Percentiles rank a stretch among this genome's conserved stretches.
These are phyloP conservation scores for Paraescarpia echinospica DNA, from an alignment of 1,140 invertebrate genomes.

Conservation along the genomic window DNA sequence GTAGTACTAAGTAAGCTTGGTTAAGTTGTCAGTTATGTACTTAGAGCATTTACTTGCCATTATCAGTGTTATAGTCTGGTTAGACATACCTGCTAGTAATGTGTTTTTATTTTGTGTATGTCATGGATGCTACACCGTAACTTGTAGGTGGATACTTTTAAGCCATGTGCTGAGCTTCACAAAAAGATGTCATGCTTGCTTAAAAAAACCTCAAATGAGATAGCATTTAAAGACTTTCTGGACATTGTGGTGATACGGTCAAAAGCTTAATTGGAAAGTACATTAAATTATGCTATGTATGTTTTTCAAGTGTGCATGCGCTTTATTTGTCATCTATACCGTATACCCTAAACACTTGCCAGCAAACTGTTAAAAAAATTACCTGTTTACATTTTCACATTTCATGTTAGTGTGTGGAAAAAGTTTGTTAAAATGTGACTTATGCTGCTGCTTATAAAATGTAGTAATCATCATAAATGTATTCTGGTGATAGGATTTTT, in stretches of 20 bases:
- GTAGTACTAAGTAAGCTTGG: not conserved
- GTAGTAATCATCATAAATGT: not conserved
- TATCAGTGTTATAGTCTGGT: not conserved
- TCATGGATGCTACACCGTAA: not conserved
- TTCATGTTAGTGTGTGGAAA: too few relatives aligned
- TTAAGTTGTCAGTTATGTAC: not conserved
- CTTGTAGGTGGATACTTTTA: not conserved
- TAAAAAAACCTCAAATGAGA: not conserved
- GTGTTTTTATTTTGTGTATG: not conserved
- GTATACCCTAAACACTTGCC: not conserved
- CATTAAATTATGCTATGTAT: not conserved
- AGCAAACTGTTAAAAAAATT: not conserved
- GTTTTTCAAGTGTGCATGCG: not conserved
- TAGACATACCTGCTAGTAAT: not conserved
- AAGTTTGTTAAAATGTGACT: not conserved
- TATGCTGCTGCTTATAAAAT: not conserved
- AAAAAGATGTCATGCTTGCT: not conserved
- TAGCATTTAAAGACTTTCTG: not conserved
- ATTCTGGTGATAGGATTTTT: not conserved
- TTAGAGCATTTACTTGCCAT: not conserved
- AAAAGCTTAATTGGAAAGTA: not conserved
- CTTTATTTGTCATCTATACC: not conserved
- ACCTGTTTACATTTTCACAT: not conserved
- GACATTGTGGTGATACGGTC: too few relatives aligned
- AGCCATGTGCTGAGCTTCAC: not conserved